Base-by-base conservation (phyloP, 1,140 invertebrate genomes). In the Calephelis nemesis region DNA sequence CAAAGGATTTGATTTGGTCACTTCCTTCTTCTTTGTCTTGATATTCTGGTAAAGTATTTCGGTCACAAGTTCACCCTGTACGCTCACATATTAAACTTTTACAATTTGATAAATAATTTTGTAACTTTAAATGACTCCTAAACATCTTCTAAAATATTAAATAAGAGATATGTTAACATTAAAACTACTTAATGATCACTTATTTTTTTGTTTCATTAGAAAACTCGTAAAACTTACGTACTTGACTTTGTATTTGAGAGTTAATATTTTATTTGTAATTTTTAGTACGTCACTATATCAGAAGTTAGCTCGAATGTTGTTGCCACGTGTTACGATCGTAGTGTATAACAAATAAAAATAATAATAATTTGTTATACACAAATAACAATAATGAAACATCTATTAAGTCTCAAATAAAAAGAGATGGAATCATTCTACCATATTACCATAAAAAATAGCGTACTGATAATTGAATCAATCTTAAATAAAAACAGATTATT, bases 31-130 rank as follows among this genome's bases (percentile, higher is more conserved):
- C 30, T 11, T 30, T 58, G 4, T 19, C 4, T 30, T 30, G 10
- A 19, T 30, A 58, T 58, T 11, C 52, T 19, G 19, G 10, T 30
- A 58, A 8, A 30, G 30, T 11, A 30, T 39, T 30, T 58, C 54
- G 12, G 54, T 58, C 52, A 58, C 7, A 58, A 39, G 11, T 58
- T 58, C 19, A 58, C 52, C 52, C 52, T 58, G 52, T 58, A 58
- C 19, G 52, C 15, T 58, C 30, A 58, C 52, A 58, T 15, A 58
- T 30, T 58, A 39, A 58, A 58, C 52, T 11, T 58, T 58, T 58
- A 58, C 10, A 58, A 5, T 30, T 58, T 58, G 30, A 58, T 58
- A 58, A 58, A 58, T 58, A 58, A 58, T 30, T 58, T 39, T 58
- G 54, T 15, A 58, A 30, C 30, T 58, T 58, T 58, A 30, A 9